Base-by-base conservation (phyloP, 2,888 invertebrate genomes). In the Eupithecia subfuscata region DNA sequence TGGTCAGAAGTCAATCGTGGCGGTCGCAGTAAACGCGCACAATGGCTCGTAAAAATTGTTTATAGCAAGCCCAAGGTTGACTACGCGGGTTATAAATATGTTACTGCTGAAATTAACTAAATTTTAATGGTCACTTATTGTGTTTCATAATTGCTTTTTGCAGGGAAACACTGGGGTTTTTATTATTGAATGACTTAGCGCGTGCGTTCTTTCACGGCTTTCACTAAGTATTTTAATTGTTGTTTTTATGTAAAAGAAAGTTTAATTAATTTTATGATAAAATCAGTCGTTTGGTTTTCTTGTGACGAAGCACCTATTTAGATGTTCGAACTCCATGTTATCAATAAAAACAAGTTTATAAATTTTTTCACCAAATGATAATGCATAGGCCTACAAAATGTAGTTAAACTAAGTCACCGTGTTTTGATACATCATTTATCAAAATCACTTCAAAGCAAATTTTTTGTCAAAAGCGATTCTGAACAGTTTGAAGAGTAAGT, bases 1-100 rank as follows among this genome's bases (percentile, higher is more conserved):
- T 88, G 90, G 87, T 82, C 91, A 91, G 91, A 89, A 92, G 92
- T 92, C 91, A 92, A 92, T 93, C 92, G 88, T 81, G 88, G 87
- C 84, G 84, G 80, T 79, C 79, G 87, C 88, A 90, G 88, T 92
- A 90, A 92, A 75, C 82, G 80, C 78, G 88, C 85, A 93, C 93
- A 93, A 93, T 92, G 88, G 89, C 81, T 92, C 93, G 90, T 93
- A 92, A 93, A 93, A 85, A 86, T 87, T 82, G 82, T 91, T 92
- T 91, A 92, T 87, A 82, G 85, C 82, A 34, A 34, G 40, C 22
- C 25, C 77, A 77, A 75, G 75, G 77, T 69, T 68, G 40, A 64
- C 65, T 69, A 14, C 68, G 16, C 56, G 2, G n/a, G 68, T 68
- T 45, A 68, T 68, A 68, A 68, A 75, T 70, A 72, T 65, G 69